Base-by-base conservation (phyloP, 2,113 vertebrate genomes). In the Bungarus multicinctus region DNA sequence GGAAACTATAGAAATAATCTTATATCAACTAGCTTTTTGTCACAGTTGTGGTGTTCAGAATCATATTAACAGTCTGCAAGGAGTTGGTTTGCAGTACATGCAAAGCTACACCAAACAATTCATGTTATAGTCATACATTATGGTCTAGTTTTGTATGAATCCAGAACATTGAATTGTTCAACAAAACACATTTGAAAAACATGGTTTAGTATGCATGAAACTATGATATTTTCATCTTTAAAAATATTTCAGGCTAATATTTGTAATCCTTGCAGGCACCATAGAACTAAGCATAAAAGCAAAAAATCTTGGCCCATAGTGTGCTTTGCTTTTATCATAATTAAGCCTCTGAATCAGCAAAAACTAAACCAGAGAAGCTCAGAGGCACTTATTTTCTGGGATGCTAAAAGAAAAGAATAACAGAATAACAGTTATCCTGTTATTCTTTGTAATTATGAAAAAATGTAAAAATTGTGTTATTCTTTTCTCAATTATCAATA, bases 401-500 rank as follows among this genome's bases (percentile, higher is more conserved):
- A 93, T 94, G 87, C 94, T 94, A 96, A 96, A 96, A 92, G 57
- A 91, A 96, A 96, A 74, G 93, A 92, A 58, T 25, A 57, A 25
- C 22, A 58, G 55, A 57, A 20, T 5, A 53, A 16, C 53, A 53
- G 23, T 58, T 25, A 25, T 58, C 6, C 23, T 25, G 57, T 58
- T 58, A 58, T 58, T 58, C 23, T 58, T 58, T 58, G 57, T 58
- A 58, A 58, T 58, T 58, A 27, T 58, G 57, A 25, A 30, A 60
- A 58, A 58, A 27, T 9, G 6, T 58, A 58, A 27, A 58, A 57
- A 58, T 27, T 58, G 57, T 58, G 23, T 58, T 58, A 58, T 58
- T 58, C 23, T 58, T 96, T 95, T 57, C 93, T 93, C 88, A 58
- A 86, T 95, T 96, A 95, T 96, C 96, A 96, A 95, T 90, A 91